phyloP scores from a whole-genome alignment of 2,113 vertebrate genomes.

The Antigone vipio region DNA sequence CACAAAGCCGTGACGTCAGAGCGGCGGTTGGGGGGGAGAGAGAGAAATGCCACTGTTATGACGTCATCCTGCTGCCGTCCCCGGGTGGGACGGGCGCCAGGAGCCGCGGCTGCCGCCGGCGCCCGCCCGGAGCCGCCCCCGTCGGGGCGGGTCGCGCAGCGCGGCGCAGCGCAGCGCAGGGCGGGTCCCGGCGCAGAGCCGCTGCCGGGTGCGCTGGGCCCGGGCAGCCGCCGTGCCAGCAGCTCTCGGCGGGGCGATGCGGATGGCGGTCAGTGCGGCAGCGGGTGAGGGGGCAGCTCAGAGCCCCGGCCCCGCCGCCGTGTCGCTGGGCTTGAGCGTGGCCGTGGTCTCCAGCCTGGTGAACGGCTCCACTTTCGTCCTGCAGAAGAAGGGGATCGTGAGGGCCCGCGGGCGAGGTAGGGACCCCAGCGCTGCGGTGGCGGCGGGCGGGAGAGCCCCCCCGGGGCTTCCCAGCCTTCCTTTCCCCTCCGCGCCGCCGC shows the following conservation, averaged over 20 bases:
- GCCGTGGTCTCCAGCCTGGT: constrained; percentile 90
- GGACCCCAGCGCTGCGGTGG: neutral
- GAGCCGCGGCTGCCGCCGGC: neutral
- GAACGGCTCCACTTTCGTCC: constrained; percentile 93
- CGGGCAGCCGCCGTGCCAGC: neutral
- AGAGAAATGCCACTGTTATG: neutral
- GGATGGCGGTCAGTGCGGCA: constrained; percentile 20
- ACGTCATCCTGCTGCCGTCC: neutral
- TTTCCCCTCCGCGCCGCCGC: no score
- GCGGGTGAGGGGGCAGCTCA: constrained; percentile 14
- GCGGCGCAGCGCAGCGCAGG: neutral
- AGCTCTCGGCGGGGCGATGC: neutral
- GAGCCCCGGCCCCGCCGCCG: constrained; percentile 71
- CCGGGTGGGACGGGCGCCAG: neutral
- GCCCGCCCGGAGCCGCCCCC: neutral
- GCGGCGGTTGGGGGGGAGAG: neutral
- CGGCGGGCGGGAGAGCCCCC: neutral
- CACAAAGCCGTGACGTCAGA: neutral
- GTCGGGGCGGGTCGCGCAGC: neutral
- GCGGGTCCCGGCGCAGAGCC: constrained; percentile 30
- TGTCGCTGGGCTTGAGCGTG: constrained; percentile 80
- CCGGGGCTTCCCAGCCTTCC: neutral
- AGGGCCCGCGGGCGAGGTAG: constrained; percentile 86
- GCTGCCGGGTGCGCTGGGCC: constrained; percentile 39
- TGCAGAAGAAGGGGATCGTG: constrained; percentile 93